Evolutionary conservation across 2,113 vertebrate genomes (phyloP).

Genomic region (Motacilla tschutschensis): DNA sequence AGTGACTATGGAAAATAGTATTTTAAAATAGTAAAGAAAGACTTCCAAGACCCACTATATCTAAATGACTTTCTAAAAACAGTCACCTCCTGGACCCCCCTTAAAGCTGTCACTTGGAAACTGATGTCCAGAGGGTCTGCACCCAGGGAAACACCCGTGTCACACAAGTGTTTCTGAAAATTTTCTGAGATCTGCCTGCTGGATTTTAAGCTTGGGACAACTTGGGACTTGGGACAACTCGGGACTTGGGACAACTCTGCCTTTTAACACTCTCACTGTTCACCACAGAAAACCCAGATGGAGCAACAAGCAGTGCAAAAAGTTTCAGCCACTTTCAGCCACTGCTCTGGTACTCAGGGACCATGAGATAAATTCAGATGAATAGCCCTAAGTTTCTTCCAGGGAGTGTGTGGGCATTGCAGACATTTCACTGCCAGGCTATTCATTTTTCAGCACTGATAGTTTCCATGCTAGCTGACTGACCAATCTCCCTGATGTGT

Average conservation of each 20-base stretch:
- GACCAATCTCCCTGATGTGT: constrained; percentile 13
- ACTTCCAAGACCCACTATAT: not conserved
- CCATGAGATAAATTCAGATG: constrained; percentile 11
- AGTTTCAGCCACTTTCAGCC: not conserved
- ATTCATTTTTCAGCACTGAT: constrained; percentile 28
- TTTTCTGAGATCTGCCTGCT: not conserved
- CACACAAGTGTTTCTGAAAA: not conserved
- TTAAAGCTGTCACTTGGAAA: not conserved
- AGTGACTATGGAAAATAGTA: not conserved
- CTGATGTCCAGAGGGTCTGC: not conserved
- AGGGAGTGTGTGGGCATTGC: constrained; percentile 22
- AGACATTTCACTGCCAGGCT: constrained; percentile 17
- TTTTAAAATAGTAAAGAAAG: not conserved
- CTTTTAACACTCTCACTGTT: not conserved
- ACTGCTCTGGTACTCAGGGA: not conserved
- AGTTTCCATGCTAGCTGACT: constrained; percentile 36
- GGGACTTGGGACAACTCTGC: not conserved
- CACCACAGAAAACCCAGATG: not conserved
- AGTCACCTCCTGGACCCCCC: not conserved
- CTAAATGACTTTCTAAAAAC: not conserved
- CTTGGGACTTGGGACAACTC: not conserved
- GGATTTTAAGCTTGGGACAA: not conserved
- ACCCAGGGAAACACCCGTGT: not conserved
- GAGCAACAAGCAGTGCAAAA: not conserved
- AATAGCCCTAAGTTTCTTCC: constrained; percentile 27